A percentile compares a stretch with the other conserved stretches of the same genome.
Evolutionary conservation across 2,888 invertebrate genomes (phyloP).

Genomic region (Tenthredo livida): DNA sequence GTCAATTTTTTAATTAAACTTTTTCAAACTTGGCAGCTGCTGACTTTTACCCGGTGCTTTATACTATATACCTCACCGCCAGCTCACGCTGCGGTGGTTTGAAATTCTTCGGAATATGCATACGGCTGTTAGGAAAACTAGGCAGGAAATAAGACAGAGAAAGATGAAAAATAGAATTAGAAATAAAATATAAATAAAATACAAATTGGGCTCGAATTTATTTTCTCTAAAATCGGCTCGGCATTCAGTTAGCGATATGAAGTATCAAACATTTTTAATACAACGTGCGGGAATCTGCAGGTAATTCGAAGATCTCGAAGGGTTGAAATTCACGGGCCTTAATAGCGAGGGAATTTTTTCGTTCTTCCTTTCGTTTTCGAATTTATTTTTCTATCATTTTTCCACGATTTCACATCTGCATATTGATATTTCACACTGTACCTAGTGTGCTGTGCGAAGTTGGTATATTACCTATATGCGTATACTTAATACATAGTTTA

Average conservation of each 20-base stretch:
- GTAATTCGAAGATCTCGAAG: not conserved
- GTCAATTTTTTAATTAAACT: conserved; percentile 49
- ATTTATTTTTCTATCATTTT: not conserved
- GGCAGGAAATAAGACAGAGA: too few species aligned
- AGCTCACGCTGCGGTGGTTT: too few species aligned
- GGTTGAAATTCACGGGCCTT: not conserved
- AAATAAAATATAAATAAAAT: too few species aligned
- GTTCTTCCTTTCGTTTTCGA: not conserved
- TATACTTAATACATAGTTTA: not conserved
- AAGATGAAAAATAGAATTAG: too few species aligned
- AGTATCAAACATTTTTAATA: not conserved
- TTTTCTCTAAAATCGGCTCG: not conserved
- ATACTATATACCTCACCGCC: too few species aligned
- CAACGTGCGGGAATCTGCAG: not conserved
- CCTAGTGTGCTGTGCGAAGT: not conserved
- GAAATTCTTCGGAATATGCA: too few species aligned
- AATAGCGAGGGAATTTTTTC: not conserved
- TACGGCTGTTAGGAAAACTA: too few species aligned
- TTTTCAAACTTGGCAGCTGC: conserved; percentile 33
- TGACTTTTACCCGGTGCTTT: not conserved
- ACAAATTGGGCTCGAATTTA: not conserved
- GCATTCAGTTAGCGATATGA: not conserved
- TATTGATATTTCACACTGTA: not conserved
- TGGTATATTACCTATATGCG: not conserved
- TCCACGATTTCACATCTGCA: not conserved